Percentiles rank a stretch among this genome's conserved stretches.
Conservation (phyloP, 1,140 invertebrate species). For the Antheraea mylitta region DNA sequence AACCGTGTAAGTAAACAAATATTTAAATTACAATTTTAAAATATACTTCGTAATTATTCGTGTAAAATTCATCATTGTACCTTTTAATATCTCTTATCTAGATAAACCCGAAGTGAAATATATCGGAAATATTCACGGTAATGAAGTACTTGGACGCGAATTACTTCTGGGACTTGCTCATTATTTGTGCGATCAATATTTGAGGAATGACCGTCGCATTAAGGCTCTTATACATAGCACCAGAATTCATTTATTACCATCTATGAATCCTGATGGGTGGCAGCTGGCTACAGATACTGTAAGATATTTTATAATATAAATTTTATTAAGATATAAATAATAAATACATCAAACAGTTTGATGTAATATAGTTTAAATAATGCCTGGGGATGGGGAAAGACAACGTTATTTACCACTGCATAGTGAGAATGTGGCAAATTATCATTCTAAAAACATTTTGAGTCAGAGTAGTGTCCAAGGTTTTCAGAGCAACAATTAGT, state of each 20-base stretch:
- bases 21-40: too few species aligned
- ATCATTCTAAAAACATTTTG: too few species aligned
- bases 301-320: slow-evolving; percentile 30
- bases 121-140: slow-evolving; percentile 95
- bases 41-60: slow-evolving; percentile 5
- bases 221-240: slow-evolving; percentile 85
- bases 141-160: slow-evolving; percentile 94
- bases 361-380: too few species aligned
- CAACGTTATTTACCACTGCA: too few species aligned
- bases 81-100: slow-evolving; percentile 54
- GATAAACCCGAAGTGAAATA: slow-evolving; percentile 94
- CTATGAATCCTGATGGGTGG: slow-evolving; percentile 96
- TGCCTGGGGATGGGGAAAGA: too few species aligned
- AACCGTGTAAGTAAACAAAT: slow-evolving; percentile 82
- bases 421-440: too few species aligned
- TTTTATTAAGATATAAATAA: neutral
- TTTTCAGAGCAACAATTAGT: too few species aligned
- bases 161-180: slow-evolving; percentile 88
- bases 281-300: slow-evolving; percentile 85
- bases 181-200: slow-evolving; percentile 87
- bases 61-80: neutral
- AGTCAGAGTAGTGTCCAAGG: too few species aligned
- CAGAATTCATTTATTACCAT: slow-evolving; percentile 92
- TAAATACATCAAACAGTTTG: too few species aligned
- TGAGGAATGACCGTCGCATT: slow-evolving; percentile 81